Conservation (phyloP, 2,113 vertebrate species). For the Ivindomyrus marchei region DNA sequence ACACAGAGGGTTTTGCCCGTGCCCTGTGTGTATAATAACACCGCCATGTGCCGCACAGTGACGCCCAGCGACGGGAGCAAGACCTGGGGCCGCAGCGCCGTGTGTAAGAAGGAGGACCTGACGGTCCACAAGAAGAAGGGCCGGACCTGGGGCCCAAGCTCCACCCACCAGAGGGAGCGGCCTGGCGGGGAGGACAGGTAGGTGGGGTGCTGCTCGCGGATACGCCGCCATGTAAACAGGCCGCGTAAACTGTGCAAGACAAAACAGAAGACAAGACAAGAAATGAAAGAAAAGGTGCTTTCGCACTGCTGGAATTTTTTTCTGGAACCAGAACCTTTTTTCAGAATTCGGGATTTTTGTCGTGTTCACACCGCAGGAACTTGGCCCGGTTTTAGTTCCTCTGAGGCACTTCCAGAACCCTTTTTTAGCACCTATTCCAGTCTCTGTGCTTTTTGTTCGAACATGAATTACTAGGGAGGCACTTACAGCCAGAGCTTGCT, state of each 20-base stretch:
- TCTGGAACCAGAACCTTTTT: not conserved
- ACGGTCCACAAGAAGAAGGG: conserved; percentile 77
- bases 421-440: not conserved
- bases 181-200: conserved; percentile 79
- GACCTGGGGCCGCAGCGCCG: conserved; percentile 75
- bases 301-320: not conserved
- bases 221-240: not conserved
- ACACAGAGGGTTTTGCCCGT: not conserved
- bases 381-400: not conserved
- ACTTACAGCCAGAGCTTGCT: not conserved
- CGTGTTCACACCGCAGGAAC: not conserved
- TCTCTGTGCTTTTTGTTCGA: not conserved
- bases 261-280: not conserved
- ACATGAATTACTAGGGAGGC: not conserved
- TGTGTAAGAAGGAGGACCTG: conserved; percentile 74
- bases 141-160: conserved; percentile 85
- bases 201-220: not conserved
- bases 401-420: not conserved
- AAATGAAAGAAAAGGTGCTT: not conserved
- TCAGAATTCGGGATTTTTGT: not conserved
- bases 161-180: conserved; percentile 76
- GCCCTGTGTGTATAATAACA: not conserved
- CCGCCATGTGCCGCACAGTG: conserved; percentile 52
- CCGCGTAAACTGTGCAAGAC: not conserved
- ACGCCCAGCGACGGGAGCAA: conserved; percentile 76